phyloP scores from a whole-genome alignment of 1,140 invertebrate genomes.

The Ylistrum balloti region DNA sequence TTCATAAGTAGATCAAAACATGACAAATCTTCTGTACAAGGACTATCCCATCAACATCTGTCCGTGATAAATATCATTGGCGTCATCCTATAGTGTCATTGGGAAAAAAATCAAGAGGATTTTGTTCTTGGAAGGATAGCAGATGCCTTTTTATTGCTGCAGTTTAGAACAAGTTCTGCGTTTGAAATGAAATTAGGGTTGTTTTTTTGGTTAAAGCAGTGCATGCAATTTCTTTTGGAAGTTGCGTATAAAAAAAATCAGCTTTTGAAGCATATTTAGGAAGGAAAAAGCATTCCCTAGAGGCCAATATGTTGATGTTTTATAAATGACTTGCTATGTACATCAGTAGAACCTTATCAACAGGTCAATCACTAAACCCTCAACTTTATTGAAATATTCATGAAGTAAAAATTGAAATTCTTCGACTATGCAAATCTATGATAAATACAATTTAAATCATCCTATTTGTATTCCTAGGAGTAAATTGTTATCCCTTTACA shows the following conservation, averaged over 20 bases:
- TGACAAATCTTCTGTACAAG: neutral
- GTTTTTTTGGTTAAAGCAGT: too few relatives aligned
- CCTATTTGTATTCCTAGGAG: slow-evolving; percentile 7
- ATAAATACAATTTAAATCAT: neutral
- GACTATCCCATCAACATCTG: neutral
- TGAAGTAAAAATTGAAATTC: slow-evolving; percentile 1
- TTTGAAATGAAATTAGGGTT: too few relatives aligned
- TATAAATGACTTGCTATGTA: too few relatives aligned
- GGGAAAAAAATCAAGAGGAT: neutral
- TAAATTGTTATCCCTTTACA: neutral
- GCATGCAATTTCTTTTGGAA: too few relatives aligned
- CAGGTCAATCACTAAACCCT: neutral
- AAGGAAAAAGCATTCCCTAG: too few relatives aligned
- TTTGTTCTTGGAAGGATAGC: neutral
- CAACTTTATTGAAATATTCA: neutral
- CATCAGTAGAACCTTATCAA: too few relatives aligned
- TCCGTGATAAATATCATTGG: neutral
- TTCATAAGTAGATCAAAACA: neutral
- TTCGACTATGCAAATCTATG: neutral
- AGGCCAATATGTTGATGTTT: too few relatives aligned
- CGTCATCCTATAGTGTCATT: neutral
- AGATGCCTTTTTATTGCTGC: neutral
- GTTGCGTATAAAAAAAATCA: too few relatives aligned
- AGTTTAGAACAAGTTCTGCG: neutral
- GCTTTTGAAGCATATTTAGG: too few relatives aligned